Conservation (phyloP, 2,797 vertebrate genomes). For the Denticeps clupeoides region DNA sequence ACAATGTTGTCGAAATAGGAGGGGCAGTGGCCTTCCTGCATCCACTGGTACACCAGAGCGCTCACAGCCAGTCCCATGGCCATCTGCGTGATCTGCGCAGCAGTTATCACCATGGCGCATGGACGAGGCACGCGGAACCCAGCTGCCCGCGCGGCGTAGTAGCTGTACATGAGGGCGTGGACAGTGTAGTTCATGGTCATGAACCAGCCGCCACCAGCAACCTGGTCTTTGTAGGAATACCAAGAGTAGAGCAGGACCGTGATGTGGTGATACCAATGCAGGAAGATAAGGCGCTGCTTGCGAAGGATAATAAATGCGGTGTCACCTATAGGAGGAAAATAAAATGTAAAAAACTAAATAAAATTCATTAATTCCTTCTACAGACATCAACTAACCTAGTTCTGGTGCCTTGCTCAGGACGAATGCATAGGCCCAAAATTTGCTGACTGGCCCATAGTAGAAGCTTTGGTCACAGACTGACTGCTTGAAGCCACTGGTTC, state of each 20-base stretch:
- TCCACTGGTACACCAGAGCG: conserved; percentile 59
- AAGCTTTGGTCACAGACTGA: conserved; percentile 61
- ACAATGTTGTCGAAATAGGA: conserved; percentile 47
- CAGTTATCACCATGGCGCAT: conserved; percentile 66
- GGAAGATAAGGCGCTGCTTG: conserved; percentile 80
- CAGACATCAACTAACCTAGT: too few relatives aligned
- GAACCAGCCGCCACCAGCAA: conserved; percentile 71
- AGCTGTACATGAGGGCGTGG: conserved; percentile 76
- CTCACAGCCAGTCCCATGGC: conserved; percentile 51
- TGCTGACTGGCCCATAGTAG: conserved; percentile 43
- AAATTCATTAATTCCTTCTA: too few relatives aligned
- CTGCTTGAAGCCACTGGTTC: conserved; percentile 49
- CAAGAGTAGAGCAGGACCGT: conserved; percentile 72
- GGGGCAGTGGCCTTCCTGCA: conserved; percentile 52
- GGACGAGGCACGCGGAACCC: conserved; percentile 47
- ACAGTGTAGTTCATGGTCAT: conserved; percentile 75
- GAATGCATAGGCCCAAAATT: conserved; percentile 73
- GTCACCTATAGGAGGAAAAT: conserved; percentile 55
- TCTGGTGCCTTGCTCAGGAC: conserved; percentile 73
- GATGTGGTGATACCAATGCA: conserved; percentile 88
- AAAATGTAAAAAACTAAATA: neutral
- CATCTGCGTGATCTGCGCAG: conserved; percentile 76
- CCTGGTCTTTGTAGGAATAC: conserved; percentile 66
- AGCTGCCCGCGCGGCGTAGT: conserved; percentile 64
- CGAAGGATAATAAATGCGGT: conserved; percentile 75